Base-by-base conservation (phyloP, 2,797 vertebrate species). In the Brachyrhaphis roseni region DNA sequence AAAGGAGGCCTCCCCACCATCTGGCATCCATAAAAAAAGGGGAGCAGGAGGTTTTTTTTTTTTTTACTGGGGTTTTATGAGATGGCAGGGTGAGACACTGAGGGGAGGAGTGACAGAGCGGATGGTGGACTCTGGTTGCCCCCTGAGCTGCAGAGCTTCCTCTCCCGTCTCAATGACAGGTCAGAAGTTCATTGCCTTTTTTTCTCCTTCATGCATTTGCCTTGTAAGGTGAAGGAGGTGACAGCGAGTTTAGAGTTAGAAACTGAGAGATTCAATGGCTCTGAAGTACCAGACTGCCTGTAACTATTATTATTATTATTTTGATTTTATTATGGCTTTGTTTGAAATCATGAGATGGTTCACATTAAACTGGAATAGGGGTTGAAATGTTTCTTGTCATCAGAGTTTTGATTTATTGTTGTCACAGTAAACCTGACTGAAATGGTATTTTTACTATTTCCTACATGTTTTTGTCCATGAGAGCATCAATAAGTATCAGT, bases 21-120 rank as follows among this genome's bases (percentile, higher is more conserved):
- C 95, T 96, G 95, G 94, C 94, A 93, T 90, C 92, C 93, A 95
- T 95, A 96, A 96, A 96, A 96, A 96, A 94, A 89, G 94, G 88
- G 89, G 92, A 94, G 91, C 93, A 90, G 90, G 92, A 92, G 89
- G 89, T 41, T 68, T 70, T 70, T 68, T 45, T 13, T 64, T 68
- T 90, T 94, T 95, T 95, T 95, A 93, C 90, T 90, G 89, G 89
- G 80, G 87, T 86, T 94, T 96, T 95, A 96, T 91, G 85, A 84
- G 94, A 93, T 90, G 92, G 84, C 84, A 85, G 93, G 94, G 93
- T 93, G 94, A 95, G 92, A 94, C 92, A 85, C 72, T 84, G 88
- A 93, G 82, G 88, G 88, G 82, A 89, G 85, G 90, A 84, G 91
- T 92, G 91, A 91, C 90, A 90, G 91, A 87, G 92, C 90, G 88